phyloP scores from a whole-genome alignment of 2,113 vertebrate species.

The Cheirogaleus medius region DNA sequence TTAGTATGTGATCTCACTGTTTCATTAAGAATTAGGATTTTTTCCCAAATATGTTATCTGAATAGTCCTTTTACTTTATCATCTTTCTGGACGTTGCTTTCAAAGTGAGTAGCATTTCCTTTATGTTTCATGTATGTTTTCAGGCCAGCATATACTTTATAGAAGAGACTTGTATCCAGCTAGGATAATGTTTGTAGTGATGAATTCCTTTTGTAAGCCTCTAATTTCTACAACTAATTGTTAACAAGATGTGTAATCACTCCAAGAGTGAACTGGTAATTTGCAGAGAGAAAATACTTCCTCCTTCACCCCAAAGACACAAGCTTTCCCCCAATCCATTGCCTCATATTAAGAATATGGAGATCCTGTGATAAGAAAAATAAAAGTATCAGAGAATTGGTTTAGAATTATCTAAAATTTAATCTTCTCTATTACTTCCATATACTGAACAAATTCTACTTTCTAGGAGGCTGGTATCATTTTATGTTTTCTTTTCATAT shows the following conservation, averaged over 20 bases:
- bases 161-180: not conserved
- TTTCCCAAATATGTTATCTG: not conserved
- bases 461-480: not conserved
- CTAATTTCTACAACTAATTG: not conserved
- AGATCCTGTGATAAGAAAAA: too few species aligned
- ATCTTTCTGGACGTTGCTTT: not conserved
- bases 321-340: not conserved
- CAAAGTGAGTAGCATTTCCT: not conserved
- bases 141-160: not conserved
- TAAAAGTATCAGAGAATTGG: not conserved
- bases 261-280: not conserved
- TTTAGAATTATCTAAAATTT: not conserved
- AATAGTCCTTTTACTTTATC: not conserved
- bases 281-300: not conserved
- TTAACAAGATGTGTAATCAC: not conserved
- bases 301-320: not conserved
- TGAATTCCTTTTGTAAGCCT: not conserved
- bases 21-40: not conserved
- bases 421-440: not conserved
- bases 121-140: not conserved
- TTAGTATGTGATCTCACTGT: not conserved
- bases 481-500: conserved; percentile 18
- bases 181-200: not conserved
- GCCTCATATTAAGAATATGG: not conserved
- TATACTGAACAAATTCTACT: not conserved